Evolutionary conservation across 2,113 vertebrate genomes (phyloP), one percentile per base, ranked within the genome.

Genomic region (Xenus cinereus): DNA sequence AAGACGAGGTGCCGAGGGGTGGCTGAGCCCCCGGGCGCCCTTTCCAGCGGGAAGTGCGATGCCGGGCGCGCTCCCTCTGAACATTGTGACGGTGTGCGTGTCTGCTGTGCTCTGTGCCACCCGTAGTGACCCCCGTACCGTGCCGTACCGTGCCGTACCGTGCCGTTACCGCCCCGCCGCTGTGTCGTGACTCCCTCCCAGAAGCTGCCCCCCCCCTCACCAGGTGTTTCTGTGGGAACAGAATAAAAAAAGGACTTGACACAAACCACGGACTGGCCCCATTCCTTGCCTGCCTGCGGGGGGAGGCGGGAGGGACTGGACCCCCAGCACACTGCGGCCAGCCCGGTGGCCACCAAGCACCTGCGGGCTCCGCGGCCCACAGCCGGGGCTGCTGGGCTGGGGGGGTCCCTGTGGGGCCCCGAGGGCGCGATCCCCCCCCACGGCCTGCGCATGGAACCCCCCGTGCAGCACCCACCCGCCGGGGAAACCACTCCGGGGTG

Each of bases 91-190:
- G 97, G 98, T 98, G 99, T 99, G 98, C 99, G 98, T 97, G 99
- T 99, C 99, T 98, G 98, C 97, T 98, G 98, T 99, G 98, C 99
- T 99, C 98, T 98, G 99, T 99, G 99, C 99, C 99, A 98, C 98
- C 98, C 98, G 98, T 98, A 99, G 98, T 99, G 99, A 98, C 98
- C 98, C 98, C 98, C 16, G 91, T 96, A 74, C 95, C 18, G 94
- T 96, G 89, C 95, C 75, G 95, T 96, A 75, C 95, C 84, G 95
- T 96, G 66, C 94, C 85, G 91, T 93, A 43, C 93, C 51, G 95
- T 96, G 89, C 95, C 83, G 94, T 95, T 95, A 39, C 94, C 37
- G 8, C 90, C 92, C 99, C 97, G 98, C 99, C 98, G 98, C 98
- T 98, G 98, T 99, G 99, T 99, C 98, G 99, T 99, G 99, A 99